Percentiles rank a stretch among this genome's conserved stretches.
phyloP scores from a whole-genome alignment of 2,888 invertebrate genomes.

The Digitonthophagus gazella region DNA sequence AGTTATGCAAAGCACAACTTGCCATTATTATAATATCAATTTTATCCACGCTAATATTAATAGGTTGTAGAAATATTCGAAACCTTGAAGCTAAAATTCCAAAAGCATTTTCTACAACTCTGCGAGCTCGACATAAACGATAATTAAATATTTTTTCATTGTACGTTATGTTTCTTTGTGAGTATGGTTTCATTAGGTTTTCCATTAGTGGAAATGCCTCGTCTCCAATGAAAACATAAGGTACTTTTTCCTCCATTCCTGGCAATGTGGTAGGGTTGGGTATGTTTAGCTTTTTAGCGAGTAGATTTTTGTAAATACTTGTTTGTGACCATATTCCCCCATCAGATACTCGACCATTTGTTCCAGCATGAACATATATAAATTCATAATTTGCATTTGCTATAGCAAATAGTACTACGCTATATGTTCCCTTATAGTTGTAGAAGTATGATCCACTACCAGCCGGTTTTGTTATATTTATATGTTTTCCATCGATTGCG shows the following conservation, averaged over 20 bases:
- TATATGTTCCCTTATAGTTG: too few species aligned
- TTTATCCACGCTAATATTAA: constrained; percentile 20
- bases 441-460: too few species aligned
- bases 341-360: too few species aligned
- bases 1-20: constrained; percentile 36
- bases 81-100: constrained; percentile 34
- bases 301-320: background rate
- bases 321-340: background rate
- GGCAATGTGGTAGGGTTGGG: constrained; percentile 8
- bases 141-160: constrained; percentile 30
- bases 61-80: constrained; percentile 26
- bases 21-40: constrained; percentile 31
- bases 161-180: constrained; percentile 9
- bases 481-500: too few species aligned
- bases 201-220: constrained; percentile 15
- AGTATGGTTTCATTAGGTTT: constrained; percentile 21
- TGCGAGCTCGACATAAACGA: constrained; percentile 33
- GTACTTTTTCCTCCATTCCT: constrained; percentile 13
- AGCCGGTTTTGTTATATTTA: too few species aligned
- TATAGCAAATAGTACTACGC: too few species aligned
- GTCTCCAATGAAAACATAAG: constrained; percentile 18
- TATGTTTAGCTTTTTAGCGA: constrained; percentile 7
- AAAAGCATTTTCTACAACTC: constrained; percentile 33
- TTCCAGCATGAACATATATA: too few species aligned
- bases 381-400: too few species aligned